Evolutionary conservation across 2,888 invertebrate genomes (phyloP).

Genomic region (Plebejus anna): DNA sequence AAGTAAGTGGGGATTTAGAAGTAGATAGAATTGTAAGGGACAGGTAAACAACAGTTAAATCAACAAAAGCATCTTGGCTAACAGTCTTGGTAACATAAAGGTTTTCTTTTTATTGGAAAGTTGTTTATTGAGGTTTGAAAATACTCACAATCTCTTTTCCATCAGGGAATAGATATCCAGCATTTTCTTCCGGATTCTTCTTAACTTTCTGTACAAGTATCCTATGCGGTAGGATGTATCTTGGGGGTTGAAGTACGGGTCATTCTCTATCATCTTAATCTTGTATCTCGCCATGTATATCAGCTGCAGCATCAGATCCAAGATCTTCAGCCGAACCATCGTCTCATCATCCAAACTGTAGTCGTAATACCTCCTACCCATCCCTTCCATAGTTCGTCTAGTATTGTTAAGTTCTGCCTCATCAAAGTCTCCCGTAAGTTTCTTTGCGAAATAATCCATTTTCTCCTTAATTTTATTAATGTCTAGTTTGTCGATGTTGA

Average conservation of each 20-base stretch:
- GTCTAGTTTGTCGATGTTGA: constrained; percentile 39
- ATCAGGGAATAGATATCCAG: constrained; percentile 39
- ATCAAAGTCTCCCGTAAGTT: constrained; percentile 5
- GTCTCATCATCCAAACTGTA: constrained; percentile 1
- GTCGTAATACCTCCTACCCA: constrained; percentile 11
- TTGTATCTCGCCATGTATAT: constrained; percentile 50
- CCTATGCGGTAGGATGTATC: constrained; percentile 49
- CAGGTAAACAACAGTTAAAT: too few relatives aligned
- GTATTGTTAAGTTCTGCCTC: constrained; percentile 31
- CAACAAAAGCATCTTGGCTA: too few relatives aligned
- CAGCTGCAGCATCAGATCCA: constrained; percentile 46
- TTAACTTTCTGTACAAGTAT: constrained; percentile 41
- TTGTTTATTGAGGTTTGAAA: too few relatives aligned
- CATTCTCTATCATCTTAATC: constrained; percentile 41
- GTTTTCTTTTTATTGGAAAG: not conserved
- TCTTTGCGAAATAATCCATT: constrained; percentile 26
- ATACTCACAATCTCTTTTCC: constrained; percentile 13
- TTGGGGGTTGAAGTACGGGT: constrained; percentile 41
- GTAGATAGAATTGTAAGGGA: too few relatives aligned
- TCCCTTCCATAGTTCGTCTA: constrained; percentile 31
- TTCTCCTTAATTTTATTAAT: constrained; percentile 35
- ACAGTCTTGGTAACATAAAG: not conserved
- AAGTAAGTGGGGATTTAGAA: not conserved
- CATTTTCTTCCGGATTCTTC: constrained; percentile 39
- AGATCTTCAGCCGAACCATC: constrained; percentile 36